Base-by-base conservation (phyloP, 2,113 vertebrate genomes). In the Pelvicachromis taeniatus region DNA sequence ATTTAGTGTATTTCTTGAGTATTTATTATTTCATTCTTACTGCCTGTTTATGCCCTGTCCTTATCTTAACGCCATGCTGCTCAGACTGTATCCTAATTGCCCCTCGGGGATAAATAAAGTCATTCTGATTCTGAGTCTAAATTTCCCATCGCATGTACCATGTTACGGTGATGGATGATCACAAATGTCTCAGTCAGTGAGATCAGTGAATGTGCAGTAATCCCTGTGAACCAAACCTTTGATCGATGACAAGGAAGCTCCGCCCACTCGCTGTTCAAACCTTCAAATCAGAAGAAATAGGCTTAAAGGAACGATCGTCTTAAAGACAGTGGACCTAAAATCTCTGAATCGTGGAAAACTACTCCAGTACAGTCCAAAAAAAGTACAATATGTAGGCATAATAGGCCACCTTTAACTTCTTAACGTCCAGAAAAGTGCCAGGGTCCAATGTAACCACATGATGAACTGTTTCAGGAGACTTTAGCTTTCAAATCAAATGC, bases 141-240 rank as follows among this genome's bases (percentile, higher is more conserved):
- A n/a, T n/a, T n/a, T n/a, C n/a, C n/a, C n/a, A n/a, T n/a, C n/a
- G n/a, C n/a, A 13, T 48, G 45, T 16, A 6, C 12, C 40, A 10
- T 42, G 14, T 17, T 50, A 3, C 45, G 1, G 2, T 7, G 45
- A 17, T 6, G 14, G 14, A 42, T 42, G 40, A 4, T 42, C 40
- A 42, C 4, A 42, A 45, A 45, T 5, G 14, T 48, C 6, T 48
- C 45, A 16, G 3, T 42, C 63, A 68, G 35, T 0, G n/a, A 65
- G 61, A 42, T 68, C 61, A 40, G 19, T 38, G 12, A 23, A 23
- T 23, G 61, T 40, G 19, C 35, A 40, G 35, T 0, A 14, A 14
- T 42, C 0, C 35, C 7, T 40, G 61, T 14, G 35, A 65, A 10
- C 33, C 11, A 0, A 65, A 40, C 0, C 33, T 2, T 68, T 42